Conservation (phyloP, 2,888 invertebrate genomes). For the Amphipoea lucens region DNA sequence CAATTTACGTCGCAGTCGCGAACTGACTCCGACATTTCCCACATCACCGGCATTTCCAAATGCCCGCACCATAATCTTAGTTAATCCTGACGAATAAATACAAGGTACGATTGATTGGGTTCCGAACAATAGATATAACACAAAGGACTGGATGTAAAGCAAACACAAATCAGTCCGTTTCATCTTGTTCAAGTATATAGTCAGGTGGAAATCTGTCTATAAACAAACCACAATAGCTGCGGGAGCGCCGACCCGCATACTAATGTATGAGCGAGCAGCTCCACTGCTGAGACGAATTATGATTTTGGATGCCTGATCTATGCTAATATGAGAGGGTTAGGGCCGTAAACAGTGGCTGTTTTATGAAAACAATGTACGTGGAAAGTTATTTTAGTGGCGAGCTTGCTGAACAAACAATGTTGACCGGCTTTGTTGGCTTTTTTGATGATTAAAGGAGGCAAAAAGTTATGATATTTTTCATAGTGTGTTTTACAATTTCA, state of each 20-base stretch:
- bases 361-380: constrained; percentile 36
- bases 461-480: not conserved
- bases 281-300: constrained; percentile 61
- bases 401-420: constrained; percentile 29
- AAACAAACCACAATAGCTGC: constrained; percentile 79
- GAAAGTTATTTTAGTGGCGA: constrained; percentile 36
- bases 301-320: constrained; percentile 56
- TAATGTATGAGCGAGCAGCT: constrained; percentile 70
- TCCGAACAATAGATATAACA: constrained; percentile 55
- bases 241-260: constrained; percentile 74
- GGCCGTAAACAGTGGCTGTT: constrained; percentile 37
- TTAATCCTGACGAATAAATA: constrained; percentile 65
- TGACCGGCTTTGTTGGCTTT: constrained; percentile 11
- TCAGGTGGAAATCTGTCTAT: constrained; percentile 79
- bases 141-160: constrained; percentile 66
- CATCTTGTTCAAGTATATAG: constrained; percentile 74
- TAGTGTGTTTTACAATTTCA: not conserved
- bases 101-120: constrained; percentile 66
- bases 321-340: constrained; percentile 48
- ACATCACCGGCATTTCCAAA: constrained; percentile 16
- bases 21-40: constrained; percentile 20
- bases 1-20: constrained; percentile 46
- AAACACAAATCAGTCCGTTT: constrained; percentile 75
- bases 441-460: constrained; percentile 3
- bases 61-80: constrained; percentile 53